Evolutionary conservation across 2,113 vertebrate species (phyloP).

Genomic region (Gracilinanus agilis): DNA sequence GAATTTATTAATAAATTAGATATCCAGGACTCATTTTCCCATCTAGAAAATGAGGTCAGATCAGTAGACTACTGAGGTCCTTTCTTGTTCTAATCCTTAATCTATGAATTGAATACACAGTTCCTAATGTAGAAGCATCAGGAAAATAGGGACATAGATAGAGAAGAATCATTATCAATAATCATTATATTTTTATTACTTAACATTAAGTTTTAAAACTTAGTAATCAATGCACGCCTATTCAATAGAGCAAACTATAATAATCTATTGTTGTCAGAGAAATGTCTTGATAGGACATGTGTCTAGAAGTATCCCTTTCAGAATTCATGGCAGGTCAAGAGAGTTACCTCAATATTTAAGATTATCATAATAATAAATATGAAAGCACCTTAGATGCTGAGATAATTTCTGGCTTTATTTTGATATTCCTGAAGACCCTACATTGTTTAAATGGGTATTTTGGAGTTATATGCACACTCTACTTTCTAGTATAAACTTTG

Average conservation of each 20-base stretch:
- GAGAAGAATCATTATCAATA: background rate
- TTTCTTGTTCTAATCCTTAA: background rate
- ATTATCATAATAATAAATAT: background rate
- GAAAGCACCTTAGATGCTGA: background rate
- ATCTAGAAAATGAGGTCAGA: background rate
- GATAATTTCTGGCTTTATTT: background rate
- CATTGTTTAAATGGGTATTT: background rate
- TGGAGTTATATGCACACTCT: background rate
- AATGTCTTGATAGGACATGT: background rate
- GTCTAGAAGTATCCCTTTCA: background rate
- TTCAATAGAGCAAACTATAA: background rate
- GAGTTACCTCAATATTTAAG: background rate
- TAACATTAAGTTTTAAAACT: background rate
- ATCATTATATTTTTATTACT: conserved; percentile 1
- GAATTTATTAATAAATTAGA: background rate
- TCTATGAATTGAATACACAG: background rate
- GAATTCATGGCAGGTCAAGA: background rate
- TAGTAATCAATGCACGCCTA: background rate
- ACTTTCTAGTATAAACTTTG: background rate
- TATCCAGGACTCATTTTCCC: background rate
- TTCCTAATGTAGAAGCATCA: background rate
- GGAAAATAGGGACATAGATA: background rate
- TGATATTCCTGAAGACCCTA: background rate
- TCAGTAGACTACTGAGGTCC: background rate
- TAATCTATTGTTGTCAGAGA: background rate